These are phyloP conservation scores for Sminthurinus aureus DNA, from an alignment of 2,888 invertebrate species.

Conservation along the genomic window DNA sequence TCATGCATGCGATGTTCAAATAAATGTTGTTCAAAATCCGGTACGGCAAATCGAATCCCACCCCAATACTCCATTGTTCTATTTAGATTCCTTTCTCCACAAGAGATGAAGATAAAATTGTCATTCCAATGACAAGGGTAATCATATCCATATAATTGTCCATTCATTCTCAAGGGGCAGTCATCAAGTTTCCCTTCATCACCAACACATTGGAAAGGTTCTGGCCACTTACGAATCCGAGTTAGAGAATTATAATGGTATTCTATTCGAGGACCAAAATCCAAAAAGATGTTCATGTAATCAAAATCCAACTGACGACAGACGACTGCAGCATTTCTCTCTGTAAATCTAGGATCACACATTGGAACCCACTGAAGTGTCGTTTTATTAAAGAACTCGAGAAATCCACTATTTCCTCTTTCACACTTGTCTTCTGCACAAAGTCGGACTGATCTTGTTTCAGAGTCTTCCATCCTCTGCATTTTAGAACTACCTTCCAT, in stretches of 20 bases:
- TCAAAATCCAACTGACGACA: constrained; percentile 92
- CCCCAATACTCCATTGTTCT: constrained; percentile 87
- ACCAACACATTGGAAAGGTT: constrained; percentile 78
- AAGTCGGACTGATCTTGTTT: constrained; percentile 69
- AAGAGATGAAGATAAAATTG: constrained; percentile 91
- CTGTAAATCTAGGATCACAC: constrained; percentile 94
- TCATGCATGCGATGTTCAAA: constrained; percentile 85
- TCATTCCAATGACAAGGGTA: constrained; percentile 90
- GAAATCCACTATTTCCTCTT: constrained; percentile 79
- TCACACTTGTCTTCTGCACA: constrained; percentile 79
- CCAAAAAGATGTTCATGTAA: constrained; percentile 86
- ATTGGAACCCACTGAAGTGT: constrained; percentile 96
- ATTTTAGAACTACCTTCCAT: constrained; percentile 41
- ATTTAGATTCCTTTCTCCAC: constrained; percentile 76
- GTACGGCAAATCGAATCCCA: constrained; percentile 88
- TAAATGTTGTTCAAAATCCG: constrained; percentile 86
- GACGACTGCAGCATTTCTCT: constrained; percentile 95
- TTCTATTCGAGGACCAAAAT: constrained; percentile 84
- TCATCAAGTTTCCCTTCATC: constrained; percentile 64
- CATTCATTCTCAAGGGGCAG: constrained; percentile 78
- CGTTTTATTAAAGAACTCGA: constrained; percentile 94
- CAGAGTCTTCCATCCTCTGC: constrained; percentile 42
- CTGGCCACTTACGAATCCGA: constrained; percentile 93
- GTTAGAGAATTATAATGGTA: constrained; percentile 87
- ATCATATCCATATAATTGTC: constrained; percentile 83